A percentile compares a stretch with the other conserved stretches of the same genome.
phyloP scores from a whole-genome alignment of 2,113 vertebrate genomes.

The Platanista minor region DNA sequence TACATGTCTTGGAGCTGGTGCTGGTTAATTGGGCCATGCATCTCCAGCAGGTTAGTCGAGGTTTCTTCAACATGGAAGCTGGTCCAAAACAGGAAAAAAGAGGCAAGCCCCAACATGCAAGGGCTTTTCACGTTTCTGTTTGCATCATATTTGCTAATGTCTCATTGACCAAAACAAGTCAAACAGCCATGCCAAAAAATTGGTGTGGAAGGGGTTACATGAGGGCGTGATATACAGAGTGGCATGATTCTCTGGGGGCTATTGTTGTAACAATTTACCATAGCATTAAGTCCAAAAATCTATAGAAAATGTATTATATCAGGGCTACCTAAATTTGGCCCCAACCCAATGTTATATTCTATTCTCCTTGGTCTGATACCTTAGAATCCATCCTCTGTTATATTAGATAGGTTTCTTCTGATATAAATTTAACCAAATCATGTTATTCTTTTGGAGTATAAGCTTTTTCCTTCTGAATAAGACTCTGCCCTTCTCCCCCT shows the following conservation, averaged over 20 bases:
- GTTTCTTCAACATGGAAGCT: background rate
- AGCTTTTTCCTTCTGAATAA: background rate
- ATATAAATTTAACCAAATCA: background rate
- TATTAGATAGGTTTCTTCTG: background rate
- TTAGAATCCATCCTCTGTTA: background rate
- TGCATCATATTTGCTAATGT: background rate
- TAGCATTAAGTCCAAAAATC: background rate
- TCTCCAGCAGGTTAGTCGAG: background rate
- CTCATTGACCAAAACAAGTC: background rate
- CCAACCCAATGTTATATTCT: background rate
- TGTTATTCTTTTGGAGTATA: background rate
- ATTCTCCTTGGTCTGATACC: background rate
- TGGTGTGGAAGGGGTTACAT: background rate
- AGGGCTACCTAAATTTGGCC: background rate
- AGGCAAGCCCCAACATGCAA: background rate
- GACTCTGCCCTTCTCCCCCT: background rate
- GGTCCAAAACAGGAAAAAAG: background rate
- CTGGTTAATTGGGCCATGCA: background rate
- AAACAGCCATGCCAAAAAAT: background rate
- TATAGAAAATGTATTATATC: background rate
- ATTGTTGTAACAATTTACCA: background rate
- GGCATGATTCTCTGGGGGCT: background rate
- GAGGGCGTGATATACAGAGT: background rate
- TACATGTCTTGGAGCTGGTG: background rate
- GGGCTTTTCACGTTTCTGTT: background rate